Evolutionary conservation across 2,888 invertebrate species (phyloP), one percentile per base, ranked within the genome.

Genomic region (Cantharis nigra): DNA sequence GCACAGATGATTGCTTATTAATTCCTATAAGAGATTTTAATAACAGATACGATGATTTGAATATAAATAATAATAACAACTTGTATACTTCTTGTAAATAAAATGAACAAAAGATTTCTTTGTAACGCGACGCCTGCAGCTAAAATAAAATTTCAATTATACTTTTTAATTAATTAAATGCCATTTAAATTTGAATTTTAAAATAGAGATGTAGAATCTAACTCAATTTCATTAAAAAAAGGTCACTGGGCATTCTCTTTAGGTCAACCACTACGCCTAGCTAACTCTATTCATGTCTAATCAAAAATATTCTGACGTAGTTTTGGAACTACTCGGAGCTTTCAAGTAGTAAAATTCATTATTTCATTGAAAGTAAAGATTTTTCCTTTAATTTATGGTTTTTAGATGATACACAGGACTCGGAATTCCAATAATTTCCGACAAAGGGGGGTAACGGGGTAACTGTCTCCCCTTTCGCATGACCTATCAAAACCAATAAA

Each of bases 1-100:
- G 18, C 30, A 14, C 62, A 16, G 73, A 23, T 69, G 73, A 73
- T 73, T 69, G 73, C 73, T 73, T 72, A 72, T 72, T 73, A 62
- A 67, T 67, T 73, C 73, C 33, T 23, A 33, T 33, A 13, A 33
- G 62, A 69, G 67, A 69, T 73, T 73, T n/a, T 69, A 73, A 49
- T 73, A 62, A 33, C n/a, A 62, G 69, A 72, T 65, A 65, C 33
- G 72, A 65, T 64, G 10, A 62, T 70, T 62, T 70, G 62, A 70
- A 70, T 20, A 23, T 70, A 62, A 70, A 62, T 49, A 49, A 62
- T 49, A 49, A 49, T 49, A 49, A 49, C 49, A 49, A 49, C 49
- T 49, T 49, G 49, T 49, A 49, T 49, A 49, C 49, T 49, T 49
- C 49, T 49, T 49, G 49, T 49, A 49, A 49, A 49, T n/a, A 49